Evolutionary conservation across 2,797 vertebrate genomes (phyloP).

Genomic region (Scolopax bukidnonensis): DNA sequence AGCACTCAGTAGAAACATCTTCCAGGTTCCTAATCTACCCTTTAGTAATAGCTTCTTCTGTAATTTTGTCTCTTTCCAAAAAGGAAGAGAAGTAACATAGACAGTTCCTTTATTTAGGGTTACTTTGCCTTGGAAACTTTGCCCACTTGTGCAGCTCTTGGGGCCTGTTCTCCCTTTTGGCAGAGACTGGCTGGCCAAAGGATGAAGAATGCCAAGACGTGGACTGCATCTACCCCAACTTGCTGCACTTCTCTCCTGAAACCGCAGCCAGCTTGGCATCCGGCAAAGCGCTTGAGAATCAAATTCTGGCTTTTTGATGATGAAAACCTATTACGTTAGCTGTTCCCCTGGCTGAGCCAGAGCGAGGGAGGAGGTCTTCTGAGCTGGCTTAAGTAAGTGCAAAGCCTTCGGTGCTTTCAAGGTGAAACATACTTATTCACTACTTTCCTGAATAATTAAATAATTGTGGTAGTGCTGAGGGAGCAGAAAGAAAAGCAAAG

Average conservation of each 20-base stretch:
- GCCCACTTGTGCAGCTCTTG: accelerated
- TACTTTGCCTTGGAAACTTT: background rate
- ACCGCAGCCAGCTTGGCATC: background rate
- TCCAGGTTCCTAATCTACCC: background rate
- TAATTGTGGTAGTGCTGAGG: background rate
- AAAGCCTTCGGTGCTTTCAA: background rate
- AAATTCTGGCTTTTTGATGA: background rate
- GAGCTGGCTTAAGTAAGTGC: background rate
- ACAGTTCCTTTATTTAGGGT: background rate
- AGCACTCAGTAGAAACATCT: background rate
- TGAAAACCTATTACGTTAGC: background rate
- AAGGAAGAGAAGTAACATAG: background rate
- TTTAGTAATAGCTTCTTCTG: background rate
- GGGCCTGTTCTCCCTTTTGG: background rate
- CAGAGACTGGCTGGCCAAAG: background rate
- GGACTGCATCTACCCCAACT: background rate
- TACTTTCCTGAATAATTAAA: background rate
- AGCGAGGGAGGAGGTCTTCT: background rate
- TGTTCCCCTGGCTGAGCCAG: background rate
- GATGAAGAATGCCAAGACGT: background rate
- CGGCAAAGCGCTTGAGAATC: background rate
- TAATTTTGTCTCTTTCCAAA: background rate
- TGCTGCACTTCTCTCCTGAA: background rate
- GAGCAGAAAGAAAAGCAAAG: background rate
- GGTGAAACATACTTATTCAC: background rate